Evolutionary conservation across 30 jellyfish, hydroid and myxozoan species (phyloP), one percentile per base, ranked within the genome.

Genomic region (Nemopilema nomurai): DNA sequence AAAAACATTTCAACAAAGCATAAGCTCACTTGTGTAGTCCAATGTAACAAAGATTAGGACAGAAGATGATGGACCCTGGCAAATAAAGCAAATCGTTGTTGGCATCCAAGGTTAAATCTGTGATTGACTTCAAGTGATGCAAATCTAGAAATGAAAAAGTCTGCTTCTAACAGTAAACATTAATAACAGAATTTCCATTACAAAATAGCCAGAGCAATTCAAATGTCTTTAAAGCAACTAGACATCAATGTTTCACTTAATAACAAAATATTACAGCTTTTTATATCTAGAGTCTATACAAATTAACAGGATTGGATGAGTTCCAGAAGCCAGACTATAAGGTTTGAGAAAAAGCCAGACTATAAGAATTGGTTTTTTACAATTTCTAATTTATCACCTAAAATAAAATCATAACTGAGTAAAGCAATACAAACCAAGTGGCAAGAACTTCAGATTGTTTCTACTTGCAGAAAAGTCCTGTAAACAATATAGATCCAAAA

Each of bases 381-480:
- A n/a, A n/a, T n/a, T n/a, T n/a, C n/a, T n/a, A n/a, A n/a, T n/a
- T n/a, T n/a, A n/a, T n/a, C n/a, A n/a, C n/a, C n/a, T n/a, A n/a
- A n/a, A n/a, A n/a, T n/a, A n/a, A n/a, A n/a, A n/a, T n/a, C n/a
- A n/a, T n/a, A n/a, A n/a, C n/a, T n/a, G n/a, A n/a, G n/a, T n/a
- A n/a, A n/a, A n/a, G n/a, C n/a, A n/a, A n/a, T n/a, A n/a, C n/a
- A n/a, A 41, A 80, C 89, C 89, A 18, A 80, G 66, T 23, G 89
- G 89, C 32, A 80, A 13, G 28, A 21, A 66, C 27, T 31, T 51
- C 25, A 80, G 74, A 16, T 41, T 66, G 69, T 80, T 80, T 62
- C 89, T 80, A 69, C 82, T 80, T 50, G 75, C 89, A 18, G 89
- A 80, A 65, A 80, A 52, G 50, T 80, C 89, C 75, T 80, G 82